Evolutionary conservation across 2,113 vertebrate genomes (phyloP).

Genomic region (Grammomys dolichurus): DNA sequence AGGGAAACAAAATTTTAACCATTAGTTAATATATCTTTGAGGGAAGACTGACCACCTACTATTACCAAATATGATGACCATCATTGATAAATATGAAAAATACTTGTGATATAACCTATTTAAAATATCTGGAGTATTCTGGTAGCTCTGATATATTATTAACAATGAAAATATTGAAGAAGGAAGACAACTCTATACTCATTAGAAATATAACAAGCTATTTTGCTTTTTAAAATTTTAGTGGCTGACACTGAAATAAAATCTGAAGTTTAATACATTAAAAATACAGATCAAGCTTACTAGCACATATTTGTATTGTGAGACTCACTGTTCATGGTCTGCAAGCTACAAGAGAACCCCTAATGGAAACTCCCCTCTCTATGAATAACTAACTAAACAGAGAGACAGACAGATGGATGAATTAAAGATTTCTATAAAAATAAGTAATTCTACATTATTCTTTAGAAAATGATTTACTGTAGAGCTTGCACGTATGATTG

Average conservation of each 20-base stretch:
- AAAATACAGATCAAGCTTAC: background rate
- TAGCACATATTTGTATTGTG: background rate
- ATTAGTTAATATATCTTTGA: background rate
- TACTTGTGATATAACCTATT: background rate
- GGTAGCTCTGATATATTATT: background rate
- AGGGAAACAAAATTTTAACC: background rate
- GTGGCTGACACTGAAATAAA: background rate
- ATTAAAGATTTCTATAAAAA: background rate
- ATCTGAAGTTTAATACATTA: background rate
- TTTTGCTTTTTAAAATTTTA: background rate
- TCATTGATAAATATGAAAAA: background rate
- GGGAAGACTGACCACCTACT: rapidly evolving
- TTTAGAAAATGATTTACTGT: background rate
- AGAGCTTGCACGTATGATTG: background rate
- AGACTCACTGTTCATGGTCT: background rate
- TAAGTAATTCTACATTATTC: background rate
- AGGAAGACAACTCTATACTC: background rate
- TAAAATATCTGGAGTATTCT: background rate
- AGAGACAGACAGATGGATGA: background rate
- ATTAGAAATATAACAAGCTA: background rate
- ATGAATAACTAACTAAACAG: background rate
- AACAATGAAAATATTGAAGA: background rate
- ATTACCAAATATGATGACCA: background rate
- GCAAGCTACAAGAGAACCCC: background rate
- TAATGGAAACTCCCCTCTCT: background rate